Evolutionary conservation across 2,113 vertebrate genomes (phyloP).

Genomic region (Drymodes brunneopygia): DNA sequence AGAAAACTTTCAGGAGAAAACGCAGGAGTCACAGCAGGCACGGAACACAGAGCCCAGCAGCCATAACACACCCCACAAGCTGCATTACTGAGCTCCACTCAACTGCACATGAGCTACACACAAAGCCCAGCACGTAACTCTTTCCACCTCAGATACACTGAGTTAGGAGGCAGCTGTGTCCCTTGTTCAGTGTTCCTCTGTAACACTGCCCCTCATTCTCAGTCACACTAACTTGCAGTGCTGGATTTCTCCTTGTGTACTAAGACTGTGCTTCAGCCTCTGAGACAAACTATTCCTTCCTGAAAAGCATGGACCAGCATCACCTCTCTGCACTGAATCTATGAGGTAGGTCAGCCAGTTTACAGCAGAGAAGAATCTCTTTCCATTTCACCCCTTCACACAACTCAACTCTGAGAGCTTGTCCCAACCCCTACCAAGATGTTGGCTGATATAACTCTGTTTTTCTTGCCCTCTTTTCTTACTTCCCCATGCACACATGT

Average conservation of each 20-base stretch:
- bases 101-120: not conserved
- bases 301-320: not conserved
- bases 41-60: not conserved
- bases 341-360: not conserved
- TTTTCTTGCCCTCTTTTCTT: not conserved
- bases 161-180: not conserved
- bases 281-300: not conserved
- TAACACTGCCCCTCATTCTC: not conserved
- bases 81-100: not conserved
- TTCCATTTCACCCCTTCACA: not conserved
- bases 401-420: not conserved
- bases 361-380: not conserved
- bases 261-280: not conserved
- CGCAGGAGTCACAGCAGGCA: not conserved
- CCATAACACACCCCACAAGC: rapidly evolving
- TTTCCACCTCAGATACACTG: not conserved
- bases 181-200: not conserved
- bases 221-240: not conserved
- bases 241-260: not conserved
- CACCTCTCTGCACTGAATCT: not conserved
- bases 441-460: not conserved
- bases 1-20: not conserved
- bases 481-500: not conserved
- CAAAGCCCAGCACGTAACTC: not conserved
- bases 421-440: not conserved